Base-by-base conservation (phyloP, 1,140 invertebrate genomes). In the Drosophila funebris region DNA sequence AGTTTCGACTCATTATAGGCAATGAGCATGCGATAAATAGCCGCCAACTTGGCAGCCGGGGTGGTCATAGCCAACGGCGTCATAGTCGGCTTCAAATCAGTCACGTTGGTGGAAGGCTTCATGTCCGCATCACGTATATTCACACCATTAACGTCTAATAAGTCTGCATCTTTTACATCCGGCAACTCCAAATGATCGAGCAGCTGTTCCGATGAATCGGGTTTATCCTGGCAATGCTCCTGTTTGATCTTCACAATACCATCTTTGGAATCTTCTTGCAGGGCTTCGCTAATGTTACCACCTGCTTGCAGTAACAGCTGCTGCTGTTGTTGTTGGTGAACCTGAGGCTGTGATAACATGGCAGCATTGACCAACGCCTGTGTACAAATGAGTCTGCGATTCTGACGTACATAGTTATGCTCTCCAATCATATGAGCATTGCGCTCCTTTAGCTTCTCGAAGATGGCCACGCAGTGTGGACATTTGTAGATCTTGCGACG, bases 351-450 rank as follows among this genome's bases (percentile, higher is more conserved):
- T 2, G 62, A 29, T 9, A 77, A 22, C 41, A 70, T 66, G 9
- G 62, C 16, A 24, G 18, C 44, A 20, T 39, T 71, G 2, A 66
- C 54, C 54, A 64, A 24, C 3, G 83, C 68, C 63, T 87, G 82
- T 0, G 80, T 76, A 41, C 90, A 90, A 7, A 91, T 85, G n/a
- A 91, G 63, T 2, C 90, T 70, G 3, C 90, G 79, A 63, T 91
- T 91, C 50, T 91, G 85, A 0, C 90, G 90, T 22, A 91, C 85
- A 69, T 91, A 91, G 52, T 90, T 90, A 14, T 91, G 90, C 13
- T 77, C 73, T 29, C 67, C 53, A 18, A 91, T 82, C 89, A 91
- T 82, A 29, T 91, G 90, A 5, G 89, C 79, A 67, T 90, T 91
- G n/a, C 90, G 82, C 22, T 91, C 90, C 53, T 90, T 90, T 0